Percentiles rank a stretch among this genome's conserved stretches.
Evolutionary conservation across 2,113 vertebrate genomes (phyloP).

Genomic region (Caretta caretta): DNA sequence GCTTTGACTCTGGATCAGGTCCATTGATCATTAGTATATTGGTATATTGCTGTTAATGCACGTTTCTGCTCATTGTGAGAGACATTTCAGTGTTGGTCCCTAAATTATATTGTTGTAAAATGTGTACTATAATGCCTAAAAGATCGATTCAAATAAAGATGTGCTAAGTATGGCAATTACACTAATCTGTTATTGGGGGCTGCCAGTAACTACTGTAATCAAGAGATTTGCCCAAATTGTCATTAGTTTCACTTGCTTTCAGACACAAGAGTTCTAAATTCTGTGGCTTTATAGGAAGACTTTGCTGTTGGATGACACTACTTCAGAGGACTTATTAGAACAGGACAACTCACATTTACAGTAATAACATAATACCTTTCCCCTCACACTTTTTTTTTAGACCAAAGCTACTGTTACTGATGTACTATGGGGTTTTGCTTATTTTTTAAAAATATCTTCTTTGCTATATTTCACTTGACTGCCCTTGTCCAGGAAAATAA

Average conservation of each 20-base stretch:
- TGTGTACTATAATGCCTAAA: neutral
- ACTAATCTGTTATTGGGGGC: neutral
- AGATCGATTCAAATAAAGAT: neutral
- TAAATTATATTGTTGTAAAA: neutral
- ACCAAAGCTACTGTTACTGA: neutral
- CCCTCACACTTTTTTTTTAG: neutral
- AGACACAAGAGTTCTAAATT: neutral
- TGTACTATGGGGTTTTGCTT: accelerated
- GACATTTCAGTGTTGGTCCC: neutral
- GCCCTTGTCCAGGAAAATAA: neutral
- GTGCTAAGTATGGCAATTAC: neutral
- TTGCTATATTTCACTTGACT: neutral
- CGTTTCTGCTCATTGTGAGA: neutral
- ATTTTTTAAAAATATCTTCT: neutral
- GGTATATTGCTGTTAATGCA: neutral
- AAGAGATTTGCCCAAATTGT: neutral
- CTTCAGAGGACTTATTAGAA: neutral
- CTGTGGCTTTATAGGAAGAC: neutral
- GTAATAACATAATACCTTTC: neutral
- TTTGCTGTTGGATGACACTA: neutral
- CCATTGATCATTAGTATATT: neutral
- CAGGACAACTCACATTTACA: neutral
- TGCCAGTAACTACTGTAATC: neutral
- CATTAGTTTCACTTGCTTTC: neutral
- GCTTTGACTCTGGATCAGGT: neutral